Percentiles rank a stretch among this genome's conserved stretches.
phyloP scores from a whole-genome alignment of 2,113 vertebrate species.

The Panurus biarmicus region DNA sequence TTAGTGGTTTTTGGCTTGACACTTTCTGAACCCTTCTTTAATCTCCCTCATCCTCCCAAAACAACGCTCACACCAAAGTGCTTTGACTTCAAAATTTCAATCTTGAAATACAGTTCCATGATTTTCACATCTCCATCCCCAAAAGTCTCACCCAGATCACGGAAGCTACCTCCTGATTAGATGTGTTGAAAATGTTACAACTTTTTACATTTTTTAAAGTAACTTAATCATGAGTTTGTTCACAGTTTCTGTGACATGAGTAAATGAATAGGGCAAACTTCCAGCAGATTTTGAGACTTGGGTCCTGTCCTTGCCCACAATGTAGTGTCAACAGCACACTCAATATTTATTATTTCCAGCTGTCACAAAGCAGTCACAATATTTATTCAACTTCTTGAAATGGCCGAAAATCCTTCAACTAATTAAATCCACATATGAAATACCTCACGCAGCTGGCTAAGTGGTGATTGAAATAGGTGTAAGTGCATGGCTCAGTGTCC shows the following conservation, averaged over 20 bases:
- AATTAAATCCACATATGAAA: neutral
- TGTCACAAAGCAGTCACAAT: neutral
- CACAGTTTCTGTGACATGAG: neutral
- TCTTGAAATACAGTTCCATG: neutral
- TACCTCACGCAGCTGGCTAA: neutral
- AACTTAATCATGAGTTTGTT: neutral
- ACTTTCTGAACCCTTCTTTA: neutral
- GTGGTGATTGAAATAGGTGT: neutral
- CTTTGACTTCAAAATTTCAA: neutral
- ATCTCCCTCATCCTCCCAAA: neutral
- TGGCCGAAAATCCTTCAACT: neutral
- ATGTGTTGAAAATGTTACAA: neutral
- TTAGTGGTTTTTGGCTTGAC: neutral
- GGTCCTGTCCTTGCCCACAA: neutral
- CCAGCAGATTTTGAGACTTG: neutral
- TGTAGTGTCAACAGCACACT: neutral
- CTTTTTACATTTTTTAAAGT: rapidly evolving
- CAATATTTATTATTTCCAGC: neutral
- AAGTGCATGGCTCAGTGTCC: neutral
- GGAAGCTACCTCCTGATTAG: neutral
- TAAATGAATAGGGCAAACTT: neutral
- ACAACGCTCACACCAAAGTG: neutral
- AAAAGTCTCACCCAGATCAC: neutral
- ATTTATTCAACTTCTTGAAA: neutral
- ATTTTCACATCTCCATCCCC: neutral